Conservation (phyloP, 2,113 vertebrate genomes). For the Manacus vitellinus region DNA sequence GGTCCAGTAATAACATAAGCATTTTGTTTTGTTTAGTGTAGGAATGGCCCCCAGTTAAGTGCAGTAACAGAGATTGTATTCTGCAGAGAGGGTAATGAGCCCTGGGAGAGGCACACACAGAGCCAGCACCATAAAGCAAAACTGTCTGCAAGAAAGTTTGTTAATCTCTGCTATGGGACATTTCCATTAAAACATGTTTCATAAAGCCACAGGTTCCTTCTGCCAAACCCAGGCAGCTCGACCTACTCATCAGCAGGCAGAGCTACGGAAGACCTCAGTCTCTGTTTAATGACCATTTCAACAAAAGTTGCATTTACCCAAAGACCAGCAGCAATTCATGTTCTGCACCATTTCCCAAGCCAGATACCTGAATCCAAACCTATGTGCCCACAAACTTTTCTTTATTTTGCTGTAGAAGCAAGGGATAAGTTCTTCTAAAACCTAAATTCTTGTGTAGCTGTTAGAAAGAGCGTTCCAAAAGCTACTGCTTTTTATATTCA, state of each 20-base stretch:
- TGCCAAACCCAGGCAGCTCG: conserved; percentile 27
- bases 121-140: conserved; percentile 20
- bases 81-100: neutral
- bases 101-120: neutral
- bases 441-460: neutral
- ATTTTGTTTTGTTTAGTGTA: neutral
- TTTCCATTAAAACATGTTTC: conserved; percentile 16
- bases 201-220: neutral
- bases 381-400: neutral
- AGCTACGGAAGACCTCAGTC: neutral
- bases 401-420: neutral
- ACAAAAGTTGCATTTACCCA: conserved; percentile 23
- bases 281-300: neutral
- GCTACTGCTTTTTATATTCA: neutral
- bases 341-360: neutral
- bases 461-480: neutral
- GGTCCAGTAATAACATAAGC: neutral
- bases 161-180: conserved; percentile 13
- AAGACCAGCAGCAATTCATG: neutral
- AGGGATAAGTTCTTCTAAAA: neutral
- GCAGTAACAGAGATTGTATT: neutral
- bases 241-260: neutral
- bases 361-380: neutral
- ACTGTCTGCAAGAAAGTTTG: neutral
- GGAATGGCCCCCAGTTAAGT: neutral